Evolutionary conservation across 2,888 invertebrate species (phyloP).

Genomic region (Unio delphinus): DNA sequence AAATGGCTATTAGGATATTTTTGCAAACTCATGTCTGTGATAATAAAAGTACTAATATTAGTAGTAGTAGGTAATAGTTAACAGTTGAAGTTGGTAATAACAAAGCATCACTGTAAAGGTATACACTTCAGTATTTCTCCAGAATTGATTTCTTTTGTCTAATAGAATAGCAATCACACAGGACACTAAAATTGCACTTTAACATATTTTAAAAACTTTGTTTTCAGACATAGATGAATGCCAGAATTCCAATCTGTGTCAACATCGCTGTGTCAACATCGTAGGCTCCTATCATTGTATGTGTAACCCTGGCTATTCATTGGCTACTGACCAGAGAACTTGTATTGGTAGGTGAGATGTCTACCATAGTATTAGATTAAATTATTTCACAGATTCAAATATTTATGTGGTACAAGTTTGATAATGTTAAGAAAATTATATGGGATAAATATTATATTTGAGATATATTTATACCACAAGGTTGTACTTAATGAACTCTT

Average conservation of each 20-base stretch:
- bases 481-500: too few relatives aligned
- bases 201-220: not conserved
- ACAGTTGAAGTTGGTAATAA: too few relatives aligned
- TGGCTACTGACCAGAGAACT: conserved; percentile 81
- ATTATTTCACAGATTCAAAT: not conserved
- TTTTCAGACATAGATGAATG: conserved; percentile 84
- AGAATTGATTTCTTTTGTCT: too few relatives aligned
- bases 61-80: too few relatives aligned
- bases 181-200: not conserved
- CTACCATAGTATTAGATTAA: not conserved
- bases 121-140: too few relatives aligned
- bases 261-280: conserved; percentile 90
- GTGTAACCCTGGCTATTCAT: conserved; percentile 87
- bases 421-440: not conserved
- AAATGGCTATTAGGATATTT: too few relatives aligned
- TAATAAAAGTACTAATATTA: too few relatives aligned
- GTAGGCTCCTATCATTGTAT: conserved; percentile 92
- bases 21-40: too few relatives aligned
- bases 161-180: not conserved
- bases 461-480: too few relatives aligned
- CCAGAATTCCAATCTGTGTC: conserved; percentile 77
- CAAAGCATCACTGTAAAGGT: too few relatives aligned
- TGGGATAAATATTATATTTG: too few relatives aligned
- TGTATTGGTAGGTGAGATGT: conserved; percentile 64
- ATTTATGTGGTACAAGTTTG: not conserved